phyloP scores from a whole-genome alignment of 1,140 invertebrate genomes.

The Drosophila mauritiana region DNA sequence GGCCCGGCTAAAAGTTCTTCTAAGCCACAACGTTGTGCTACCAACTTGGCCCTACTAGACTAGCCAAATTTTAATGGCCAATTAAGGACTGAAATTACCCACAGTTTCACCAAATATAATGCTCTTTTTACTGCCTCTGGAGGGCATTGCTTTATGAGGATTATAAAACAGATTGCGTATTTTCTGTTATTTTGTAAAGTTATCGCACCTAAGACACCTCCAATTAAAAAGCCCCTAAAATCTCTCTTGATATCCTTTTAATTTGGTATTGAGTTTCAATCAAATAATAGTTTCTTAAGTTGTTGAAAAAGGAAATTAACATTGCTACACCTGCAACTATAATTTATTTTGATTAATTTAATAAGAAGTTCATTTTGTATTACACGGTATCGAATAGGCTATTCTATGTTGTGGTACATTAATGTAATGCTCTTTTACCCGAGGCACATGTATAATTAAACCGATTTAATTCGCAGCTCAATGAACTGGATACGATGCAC shows the following conservation, averaged over 20 bases:
- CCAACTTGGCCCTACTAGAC: constrained; percentile 21
- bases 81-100: background rate
- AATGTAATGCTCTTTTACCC: constrained; percentile 42
- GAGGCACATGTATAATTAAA: constrained; percentile 42
- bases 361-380: no score
- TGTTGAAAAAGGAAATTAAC: no score
- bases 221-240: background rate
- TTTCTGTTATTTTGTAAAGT: no score
- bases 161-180: no score
- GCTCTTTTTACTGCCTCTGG: background rate
- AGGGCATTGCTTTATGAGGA: no score
- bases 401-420: background rate
- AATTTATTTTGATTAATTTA: no score
- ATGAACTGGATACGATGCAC: constrained; percentile 30
- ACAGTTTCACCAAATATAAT: background rate
- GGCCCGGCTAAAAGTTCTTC: constrained; percentile 12
- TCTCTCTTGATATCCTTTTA: no score
- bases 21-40: constrained; percentile 18
- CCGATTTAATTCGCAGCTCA: constrained; percentile 26
- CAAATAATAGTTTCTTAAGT: no score
- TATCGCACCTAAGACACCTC: no score
- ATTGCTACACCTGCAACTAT: no score
- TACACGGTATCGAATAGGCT: background rate
- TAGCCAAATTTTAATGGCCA: background rate
- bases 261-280: no score